Conservation (phyloP, 1,140 invertebrate genomes). For the Drosophila takahashii region DNA sequence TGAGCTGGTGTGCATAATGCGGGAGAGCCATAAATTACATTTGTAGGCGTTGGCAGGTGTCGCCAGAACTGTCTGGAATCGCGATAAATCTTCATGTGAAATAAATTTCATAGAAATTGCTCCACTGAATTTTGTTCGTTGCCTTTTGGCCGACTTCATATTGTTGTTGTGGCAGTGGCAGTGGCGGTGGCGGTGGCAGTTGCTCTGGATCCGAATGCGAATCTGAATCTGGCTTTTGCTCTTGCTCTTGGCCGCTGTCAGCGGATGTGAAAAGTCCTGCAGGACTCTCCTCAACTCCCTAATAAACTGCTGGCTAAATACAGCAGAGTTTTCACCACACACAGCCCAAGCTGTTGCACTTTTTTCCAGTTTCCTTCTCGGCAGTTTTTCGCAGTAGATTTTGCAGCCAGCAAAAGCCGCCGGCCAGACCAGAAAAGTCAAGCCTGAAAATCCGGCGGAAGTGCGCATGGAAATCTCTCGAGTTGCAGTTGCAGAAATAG, state of each 20-base stretch:
- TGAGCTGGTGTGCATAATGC: constrained; percentile 78
- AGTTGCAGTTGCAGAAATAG: constrained; percentile 13
- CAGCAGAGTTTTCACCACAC: constrained; percentile 20
- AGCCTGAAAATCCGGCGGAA: constrained; percentile 77
- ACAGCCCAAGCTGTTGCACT: constrained; percentile 72
- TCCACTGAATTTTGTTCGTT: constrained; percentile 84
- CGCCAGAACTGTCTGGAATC: constrained; percentile 85
- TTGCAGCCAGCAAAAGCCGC: constrained; percentile 50
- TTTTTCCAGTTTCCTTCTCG: constrained; percentile 19
- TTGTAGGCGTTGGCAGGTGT: constrained; percentile 85
- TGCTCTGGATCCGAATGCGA: neutral
- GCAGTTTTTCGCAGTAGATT: constrained; percentile 13
- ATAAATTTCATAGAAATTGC: constrained; percentile 85
- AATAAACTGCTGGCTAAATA: constrained; percentile 67
- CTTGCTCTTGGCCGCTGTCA: constrained; percentile 36
- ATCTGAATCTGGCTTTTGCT: neutral
- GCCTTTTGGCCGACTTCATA: constrained; percentile 70
- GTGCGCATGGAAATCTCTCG: constrained; percentile 61
- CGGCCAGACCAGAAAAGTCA: constrained; percentile 62
- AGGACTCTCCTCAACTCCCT: constrained; percentile 56
- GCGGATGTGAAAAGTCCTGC: constrained; percentile 76
- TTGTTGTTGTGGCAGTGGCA: constrained; percentile 10
- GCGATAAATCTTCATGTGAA: constrained; percentile 85
- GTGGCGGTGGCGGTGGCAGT: constrained; percentile 12
- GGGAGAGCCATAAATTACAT: constrained; percentile 84